Percentiles rank a stretch among this genome's conserved stretches.
Conservation (phyloP, 2,113 vertebrate genomes). For the Gasterosteus aculeatus region DNA sequence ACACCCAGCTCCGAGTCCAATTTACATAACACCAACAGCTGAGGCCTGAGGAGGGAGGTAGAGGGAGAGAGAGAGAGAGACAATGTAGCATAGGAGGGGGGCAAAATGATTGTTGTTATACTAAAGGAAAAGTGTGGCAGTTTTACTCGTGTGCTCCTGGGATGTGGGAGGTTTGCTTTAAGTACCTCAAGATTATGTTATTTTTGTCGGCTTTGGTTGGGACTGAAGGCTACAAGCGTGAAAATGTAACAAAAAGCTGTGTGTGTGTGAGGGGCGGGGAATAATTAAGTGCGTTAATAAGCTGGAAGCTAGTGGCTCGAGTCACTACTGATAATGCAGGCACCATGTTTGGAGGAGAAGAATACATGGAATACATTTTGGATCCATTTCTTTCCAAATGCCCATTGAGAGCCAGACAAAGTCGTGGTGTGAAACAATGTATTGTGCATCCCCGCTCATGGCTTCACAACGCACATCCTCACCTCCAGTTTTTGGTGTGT, state of each 20-base stretch:
- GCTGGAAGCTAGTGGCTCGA: too few species aligned
- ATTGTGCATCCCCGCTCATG: too few species aligned
- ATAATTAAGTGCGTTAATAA: too few species aligned
- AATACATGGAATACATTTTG: not conserved
- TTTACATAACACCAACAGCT: slow-evolving; percentile 91
- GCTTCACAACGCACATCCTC: slow-evolving; percentile 9
- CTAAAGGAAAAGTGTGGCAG: not conserved
- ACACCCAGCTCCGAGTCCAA: slow-evolving; percentile 85
- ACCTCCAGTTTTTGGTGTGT: slow-evolving; percentile 99
- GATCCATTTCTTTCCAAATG: not conserved
- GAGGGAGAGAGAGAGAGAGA: not conserved
- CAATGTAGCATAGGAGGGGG: not conserved
- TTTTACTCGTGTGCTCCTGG: not conserved
- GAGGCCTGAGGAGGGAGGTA: slow-evolving; percentile 82
- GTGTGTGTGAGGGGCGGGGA: too few species aligned
- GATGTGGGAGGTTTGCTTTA: too few species aligned
- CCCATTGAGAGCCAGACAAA: not conserved
- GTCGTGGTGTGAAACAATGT: not conserved
- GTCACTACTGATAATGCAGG: not conserved
- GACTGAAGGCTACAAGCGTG: too few species aligned
- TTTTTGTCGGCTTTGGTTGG: too few species aligned
- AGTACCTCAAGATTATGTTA: too few species aligned
- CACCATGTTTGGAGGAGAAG: not conserved
- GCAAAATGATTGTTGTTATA: not conserved
- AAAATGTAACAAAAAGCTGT: too few species aligned